Evolutionary conservation across 2,113 vertebrate species (phyloP).

Genomic region (Equus quagga): DNA sequence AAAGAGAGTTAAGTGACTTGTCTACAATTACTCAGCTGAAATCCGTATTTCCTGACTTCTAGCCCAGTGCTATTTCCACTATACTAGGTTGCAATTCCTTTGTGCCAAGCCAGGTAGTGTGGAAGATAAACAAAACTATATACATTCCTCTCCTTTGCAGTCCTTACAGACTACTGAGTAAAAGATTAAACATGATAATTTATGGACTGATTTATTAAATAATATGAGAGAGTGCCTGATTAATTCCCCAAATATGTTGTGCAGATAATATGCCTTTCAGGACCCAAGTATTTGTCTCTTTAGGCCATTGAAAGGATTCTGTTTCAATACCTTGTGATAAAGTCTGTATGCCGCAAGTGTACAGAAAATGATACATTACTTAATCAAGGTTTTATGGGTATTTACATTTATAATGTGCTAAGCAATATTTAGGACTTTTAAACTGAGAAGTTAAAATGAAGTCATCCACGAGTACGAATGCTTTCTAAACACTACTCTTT

Average conservation of each 20-base stretch:
- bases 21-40: conserved; percentile 26
- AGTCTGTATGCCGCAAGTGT: background rate
- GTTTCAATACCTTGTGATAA: background rate
- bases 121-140: background rate
- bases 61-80: background rate
- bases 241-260: background rate
- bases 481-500: background rate
- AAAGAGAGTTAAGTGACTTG: background rate
- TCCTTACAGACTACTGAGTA: background rate
- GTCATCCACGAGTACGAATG: background rate
- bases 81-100: background rate
- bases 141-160: background rate
- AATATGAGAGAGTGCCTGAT: background rate
- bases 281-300: background rate
- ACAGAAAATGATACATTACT: background rate
- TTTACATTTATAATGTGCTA: background rate
- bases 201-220: conserved; percentile 18
- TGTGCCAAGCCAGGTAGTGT: background rate
- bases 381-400: background rate
- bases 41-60: conserved; percentile 33
- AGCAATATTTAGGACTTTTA: conserved; percentile 28
- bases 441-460: conserved; percentile 1
- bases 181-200: background rate
- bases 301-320: background rate
- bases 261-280: background rate